phyloP scores from a whole-genome alignment of 2,113 vertebrate species.

The Chloropsis cyanopogon region DNA sequence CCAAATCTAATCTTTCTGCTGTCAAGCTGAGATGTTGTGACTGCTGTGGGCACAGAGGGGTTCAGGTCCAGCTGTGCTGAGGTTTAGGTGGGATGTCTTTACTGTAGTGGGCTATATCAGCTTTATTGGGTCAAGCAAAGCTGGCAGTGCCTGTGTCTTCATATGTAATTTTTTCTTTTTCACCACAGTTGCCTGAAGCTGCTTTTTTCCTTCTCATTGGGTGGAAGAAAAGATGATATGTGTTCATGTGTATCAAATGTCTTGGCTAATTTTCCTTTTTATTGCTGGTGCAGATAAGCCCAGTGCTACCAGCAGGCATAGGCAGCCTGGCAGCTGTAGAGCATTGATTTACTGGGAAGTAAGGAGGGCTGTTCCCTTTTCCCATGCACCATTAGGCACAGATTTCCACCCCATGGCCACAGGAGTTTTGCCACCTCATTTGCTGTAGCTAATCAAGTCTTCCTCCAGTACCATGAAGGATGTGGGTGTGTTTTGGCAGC shows the following conservation, averaged over 20 bases:
- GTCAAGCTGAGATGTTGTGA: background rate
- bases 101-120: background rate
- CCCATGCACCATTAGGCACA: background rate
- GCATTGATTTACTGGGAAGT: background rate
- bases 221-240: background rate
- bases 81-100: background rate
- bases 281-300: background rate
- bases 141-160: background rate
- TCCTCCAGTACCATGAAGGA: background rate
- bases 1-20: background rate
- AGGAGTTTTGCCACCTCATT: background rate
- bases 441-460: background rate
- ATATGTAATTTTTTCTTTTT: background rate
- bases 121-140: background rate
- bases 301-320: background rate
- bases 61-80: background rate
- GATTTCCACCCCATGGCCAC: accelerated
- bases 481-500: background rate
- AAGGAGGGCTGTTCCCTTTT: background rate
- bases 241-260: background rate
- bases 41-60: accelerated
- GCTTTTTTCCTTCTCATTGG: background rate
- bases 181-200: background rate
- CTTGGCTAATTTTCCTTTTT: background rate
- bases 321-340: background rate